A percentile compares a stretch with the other conserved stretches of the same genome.
These are phyloP conservation scores for Phortica magna DNA, from an alignment of 2,888 invertebrate genomes.

Conservation along the genomic window DNA sequence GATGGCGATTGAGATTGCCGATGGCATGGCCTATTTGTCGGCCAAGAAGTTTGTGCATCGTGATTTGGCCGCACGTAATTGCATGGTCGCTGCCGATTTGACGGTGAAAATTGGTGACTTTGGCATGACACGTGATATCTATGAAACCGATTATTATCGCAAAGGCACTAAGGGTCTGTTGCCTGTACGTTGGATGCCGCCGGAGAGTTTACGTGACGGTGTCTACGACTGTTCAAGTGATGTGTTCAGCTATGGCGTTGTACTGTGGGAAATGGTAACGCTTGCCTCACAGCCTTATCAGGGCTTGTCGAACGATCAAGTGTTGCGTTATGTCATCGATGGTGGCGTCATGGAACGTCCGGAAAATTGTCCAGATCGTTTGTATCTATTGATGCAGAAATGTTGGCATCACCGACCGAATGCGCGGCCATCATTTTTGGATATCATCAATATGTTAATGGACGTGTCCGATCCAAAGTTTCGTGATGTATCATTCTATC, in stretches of 20 bases:
- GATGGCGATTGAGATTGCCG: slow-evolving; percentile 97
- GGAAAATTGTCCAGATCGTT: slow-evolving; percentile 94
- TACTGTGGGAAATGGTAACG: slow-evolving; percentile 99
- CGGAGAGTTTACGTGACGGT: slow-evolving; percentile 95
- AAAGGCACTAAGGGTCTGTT: slow-evolving; percentile 90
- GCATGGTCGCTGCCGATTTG: slow-evolving; percentile 94
- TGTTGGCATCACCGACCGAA: slow-evolving; percentile 94
- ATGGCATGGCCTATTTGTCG: slow-evolving; percentile 98
- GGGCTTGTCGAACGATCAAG: slow-evolving; percentile 95
- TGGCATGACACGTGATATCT: slow-evolving; percentile 96
- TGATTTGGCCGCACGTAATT: slow-evolving; percentile 96
- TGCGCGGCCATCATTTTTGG: slow-evolving; percentile 90
- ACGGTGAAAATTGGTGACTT: slow-evolving; percentile 96
- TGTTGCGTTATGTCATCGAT: slow-evolving; percentile 91
- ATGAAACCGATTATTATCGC: slow-evolving; percentile 97
- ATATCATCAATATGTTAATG: slow-evolving; percentile 86
- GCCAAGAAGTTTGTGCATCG: slow-evolving; percentile 96
- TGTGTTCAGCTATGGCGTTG: slow-evolving; percentile 97
- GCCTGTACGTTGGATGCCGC: slow-evolving; percentile 98
- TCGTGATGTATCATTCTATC: slow-evolving; percentile 82
- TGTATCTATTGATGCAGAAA: slow-evolving; percentile 93
- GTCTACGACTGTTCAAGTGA: slow-evolving; percentile 93
- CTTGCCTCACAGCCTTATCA: slow-evolving; percentile 97
- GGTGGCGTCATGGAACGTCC: slow-evolving; percentile 97
- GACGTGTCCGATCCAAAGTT: slow-evolving; percentile 82